Base-by-base conservation (phyloP, 2,797 vertebrate species). In the Myoxocephalus aenaeus region DNA sequence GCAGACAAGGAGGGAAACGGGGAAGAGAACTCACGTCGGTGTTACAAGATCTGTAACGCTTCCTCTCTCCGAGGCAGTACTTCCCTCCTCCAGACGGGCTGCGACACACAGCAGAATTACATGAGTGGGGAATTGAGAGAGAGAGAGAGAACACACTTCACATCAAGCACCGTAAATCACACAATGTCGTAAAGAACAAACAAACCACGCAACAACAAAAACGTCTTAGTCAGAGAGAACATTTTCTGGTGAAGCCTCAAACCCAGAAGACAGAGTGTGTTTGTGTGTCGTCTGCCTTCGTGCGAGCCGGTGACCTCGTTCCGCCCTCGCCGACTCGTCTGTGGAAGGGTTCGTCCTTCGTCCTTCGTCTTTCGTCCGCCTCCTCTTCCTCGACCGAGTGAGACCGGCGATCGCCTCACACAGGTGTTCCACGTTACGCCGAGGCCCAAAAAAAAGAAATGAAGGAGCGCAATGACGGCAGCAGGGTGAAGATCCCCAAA, bases 11-110 rank as follows among this genome's bases (percentile, higher is more conserved):
- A 62, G 15, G 15, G 3, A 82, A 5, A 73, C 36, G 14, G 53
- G 57, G 25, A 75, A 65, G 63, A 71, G 8, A 90, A 99, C 98
- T 98, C 95, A 99, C 98, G 77, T 98, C 97, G 1, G 96, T 99
- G 94, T 98, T 98, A 88, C 98, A 99, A 34, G 98, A 99, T 76
- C 97, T 96, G 91, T 99, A 99, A 29, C 97, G 96, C 79, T 98
- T 99, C 89, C 98, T 97, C 94, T 99, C 97, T 57, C 98, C 98
- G 59, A 99, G 97, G 90, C 98, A 99, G 36, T 99, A 99, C 92
- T 97, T 99, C 79, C 98, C 98, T 95, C 97, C 98, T 92, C 98
- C 97, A 73, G 97, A 97, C 69, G 98, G 98, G 88, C 98, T 99
- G 94, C 89, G 95, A 95, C 90, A 95, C 93, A 82, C 65, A 87